Percentiles rank a stretch among this genome's conserved stretches.
phyloP scores from a whole-genome alignment of 1,140 invertebrate species.

The Leptestheria dahalacensis region DNA sequence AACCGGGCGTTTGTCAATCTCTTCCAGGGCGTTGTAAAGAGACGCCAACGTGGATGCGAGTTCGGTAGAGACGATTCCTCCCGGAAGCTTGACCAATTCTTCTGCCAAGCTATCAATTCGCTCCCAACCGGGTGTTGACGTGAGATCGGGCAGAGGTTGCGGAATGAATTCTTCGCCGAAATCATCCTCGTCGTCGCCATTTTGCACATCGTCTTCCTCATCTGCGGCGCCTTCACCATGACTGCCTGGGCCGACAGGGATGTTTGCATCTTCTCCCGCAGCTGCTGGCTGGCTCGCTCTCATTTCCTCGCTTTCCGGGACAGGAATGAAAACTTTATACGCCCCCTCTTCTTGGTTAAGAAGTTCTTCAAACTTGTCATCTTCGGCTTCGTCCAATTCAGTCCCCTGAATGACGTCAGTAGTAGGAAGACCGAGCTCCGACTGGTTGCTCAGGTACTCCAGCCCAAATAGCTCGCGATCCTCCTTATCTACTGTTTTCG shows the following conservation, averaged over 20 bases:
- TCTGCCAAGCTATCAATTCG: not conserved
- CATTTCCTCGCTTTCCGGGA: not conserved
- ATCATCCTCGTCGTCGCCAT: not conserved
- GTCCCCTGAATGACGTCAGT: not conserved
- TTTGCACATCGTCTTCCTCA: too few relatives aligned
- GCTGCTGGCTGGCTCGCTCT: not conserved
- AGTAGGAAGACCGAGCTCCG: not conserved
- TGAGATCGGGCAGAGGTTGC: not conserved
- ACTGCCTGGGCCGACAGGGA: not conserved
- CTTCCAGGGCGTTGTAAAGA: not conserved
- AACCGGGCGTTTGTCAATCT: not conserved
- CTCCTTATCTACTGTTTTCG: not conserved
- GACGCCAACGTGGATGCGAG: not conserved
- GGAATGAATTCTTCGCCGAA: not conserved
- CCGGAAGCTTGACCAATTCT: not conserved
- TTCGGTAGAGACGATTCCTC: not conserved
- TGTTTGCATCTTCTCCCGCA: not conserved
- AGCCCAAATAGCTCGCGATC: not conserved
- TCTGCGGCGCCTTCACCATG: not conserved
- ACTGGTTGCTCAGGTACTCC: not conserved
- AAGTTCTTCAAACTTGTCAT: not conserved
- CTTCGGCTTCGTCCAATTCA: too few relatives aligned
- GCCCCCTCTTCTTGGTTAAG: not conserved
- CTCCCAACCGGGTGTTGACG: not conserved
- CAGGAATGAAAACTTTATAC: not conserved